These are phyloP conservation scores for Andrena chrysosceles DNA, from an alignment of 2,888 invertebrate species.

Conservation along the genomic window DNA sequence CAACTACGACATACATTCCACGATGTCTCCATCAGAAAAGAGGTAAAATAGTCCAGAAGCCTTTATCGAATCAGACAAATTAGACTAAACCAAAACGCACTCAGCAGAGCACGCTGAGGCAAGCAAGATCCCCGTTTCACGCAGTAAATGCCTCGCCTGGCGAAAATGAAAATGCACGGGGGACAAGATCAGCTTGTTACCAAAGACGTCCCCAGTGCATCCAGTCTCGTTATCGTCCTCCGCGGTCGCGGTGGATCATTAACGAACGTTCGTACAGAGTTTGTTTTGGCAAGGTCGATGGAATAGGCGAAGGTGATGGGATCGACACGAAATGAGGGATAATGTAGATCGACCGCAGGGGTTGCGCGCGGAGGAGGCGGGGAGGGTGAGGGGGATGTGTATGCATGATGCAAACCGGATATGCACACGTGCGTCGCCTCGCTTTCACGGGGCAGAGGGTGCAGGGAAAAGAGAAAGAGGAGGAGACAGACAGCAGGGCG, in stretches of 20 bases:
- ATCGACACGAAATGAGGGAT: slow-evolving; percentile 62
- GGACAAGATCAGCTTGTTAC: slow-evolving; percentile 25
- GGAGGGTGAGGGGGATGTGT: slow-evolving; percentile 23
- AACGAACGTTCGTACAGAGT: slow-evolving; percentile 44
- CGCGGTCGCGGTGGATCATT: slow-evolving; percentile 39
- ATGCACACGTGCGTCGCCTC: slow-evolving; percentile 73
- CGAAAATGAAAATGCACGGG: background rate
- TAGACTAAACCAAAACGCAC: no score
- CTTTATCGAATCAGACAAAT: no score
- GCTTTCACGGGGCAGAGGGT: slow-evolving; percentile 66
- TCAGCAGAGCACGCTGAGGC: no score
- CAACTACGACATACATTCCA: no score
- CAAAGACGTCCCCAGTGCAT: background rate
- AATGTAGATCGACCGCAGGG: slow-evolving; percentile 50
- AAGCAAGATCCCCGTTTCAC: no score
- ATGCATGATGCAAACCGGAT: slow-evolving; percentile 66
- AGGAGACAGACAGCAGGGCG: slow-evolving; percentile 47
- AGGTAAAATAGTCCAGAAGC: no score
- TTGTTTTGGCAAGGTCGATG: slow-evolving; percentile 57
- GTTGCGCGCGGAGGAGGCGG: background rate
- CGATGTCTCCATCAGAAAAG: no score
- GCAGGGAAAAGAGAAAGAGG: slow-evolving; percentile 52
- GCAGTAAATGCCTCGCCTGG: no score
- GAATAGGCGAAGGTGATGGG: slow-evolving; percentile 54
- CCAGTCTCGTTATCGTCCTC: background rate